Percentiles rank a stretch among this genome's conserved stretches.
Conservation (phyloP, 2,797 vertebrate genomes). For the Poeciliopsis gracilis region DNA sequence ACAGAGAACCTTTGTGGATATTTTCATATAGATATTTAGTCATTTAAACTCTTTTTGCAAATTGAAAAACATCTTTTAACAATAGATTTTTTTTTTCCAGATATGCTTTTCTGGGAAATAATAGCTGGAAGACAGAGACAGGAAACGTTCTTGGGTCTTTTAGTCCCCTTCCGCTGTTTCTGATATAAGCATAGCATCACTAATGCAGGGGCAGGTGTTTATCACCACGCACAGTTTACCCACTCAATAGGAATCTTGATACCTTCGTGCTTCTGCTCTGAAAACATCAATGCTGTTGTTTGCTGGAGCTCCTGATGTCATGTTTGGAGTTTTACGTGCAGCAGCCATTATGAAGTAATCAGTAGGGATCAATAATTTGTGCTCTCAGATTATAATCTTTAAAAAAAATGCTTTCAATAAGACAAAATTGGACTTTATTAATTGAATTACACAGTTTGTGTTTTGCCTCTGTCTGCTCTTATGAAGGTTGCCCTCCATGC, state of each 20-base stretch:
- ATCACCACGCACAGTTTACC: conserved; percentile 65
- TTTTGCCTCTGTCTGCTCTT: not conserved
- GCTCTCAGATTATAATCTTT: conserved; percentile 7
- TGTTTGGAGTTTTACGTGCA: conserved; percentile 48
- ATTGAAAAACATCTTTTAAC: conserved; percentile 18
- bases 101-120: not conserved
- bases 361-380: conserved; percentile 29
- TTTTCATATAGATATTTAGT: conserved; percentile 31
- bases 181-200: conserved; percentile 46
- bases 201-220: conserved; percentile 61
- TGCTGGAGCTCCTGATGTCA: conserved; percentile 28
- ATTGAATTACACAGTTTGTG: conserved; percentile 1
- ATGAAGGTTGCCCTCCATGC: conserved; percentile 93
- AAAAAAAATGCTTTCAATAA: not conserved
- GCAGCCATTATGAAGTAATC: conserved; percentile 51
- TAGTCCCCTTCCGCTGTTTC: conserved; percentile 31
- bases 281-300: conserved; percentile 57
- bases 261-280: conserved; percentile 52
- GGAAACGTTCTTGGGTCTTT: conserved; percentile 18
- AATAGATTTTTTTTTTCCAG: conserved; percentile 18
- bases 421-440: conserved; percentile 3
- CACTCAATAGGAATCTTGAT: conserved; percentile 48
- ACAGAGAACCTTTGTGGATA: conserved; percentile 1
- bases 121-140: conserved; percentile 9
- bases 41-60: conserved; percentile 29